Conservation (phyloP, 2,113 vertebrate species). For the Hippoglossus stenolepis region DNA sequence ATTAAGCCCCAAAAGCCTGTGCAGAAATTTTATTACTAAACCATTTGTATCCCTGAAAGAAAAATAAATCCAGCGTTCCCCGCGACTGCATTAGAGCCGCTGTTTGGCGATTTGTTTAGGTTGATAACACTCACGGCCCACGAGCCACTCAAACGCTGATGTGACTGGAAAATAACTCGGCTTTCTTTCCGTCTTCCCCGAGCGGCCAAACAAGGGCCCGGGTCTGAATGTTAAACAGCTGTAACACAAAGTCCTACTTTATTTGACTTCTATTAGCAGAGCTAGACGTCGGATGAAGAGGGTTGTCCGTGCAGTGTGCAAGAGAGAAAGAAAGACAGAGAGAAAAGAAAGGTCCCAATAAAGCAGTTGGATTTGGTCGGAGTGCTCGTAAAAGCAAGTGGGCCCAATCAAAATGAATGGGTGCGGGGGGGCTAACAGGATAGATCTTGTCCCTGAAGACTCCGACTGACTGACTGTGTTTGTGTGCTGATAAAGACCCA, state of each 20-base stretch:
- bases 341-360: constrained; percentile 68
- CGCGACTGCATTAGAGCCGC: constrained; percentile 92
- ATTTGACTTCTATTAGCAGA: constrained; percentile 94
- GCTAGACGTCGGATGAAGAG: constrained; percentile 91
- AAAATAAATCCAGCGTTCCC: constrained; percentile 96
- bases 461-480: constrained; percentile 14
- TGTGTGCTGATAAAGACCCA: constrained; percentile 1
- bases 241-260: constrained; percentile 86
- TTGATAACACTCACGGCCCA: constrained; percentile 96
- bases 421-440: constrained; percentile 41
- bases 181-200: constrained; percentile 81
- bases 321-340: constrained; percentile 52
- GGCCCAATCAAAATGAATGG: constrained; percentile 61
- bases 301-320: no score
- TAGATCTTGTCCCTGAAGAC: constrained; percentile 42
- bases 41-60: constrained; percentile 98
- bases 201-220: constrained; percentile 83
- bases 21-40: constrained; percentile 96
- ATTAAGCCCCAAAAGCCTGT: constrained; percentile 91
- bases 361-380: constrained; percentile 81
- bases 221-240: constrained; percentile 89
- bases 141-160: constrained; percentile 82
- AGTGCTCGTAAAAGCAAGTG: constrained; percentile 73
- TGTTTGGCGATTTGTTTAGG: constrained; percentile 88
- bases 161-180: constrained; percentile 89